Percentiles rank a stretch among this genome's conserved stretches.
Evolutionary conservation across 2,113 vertebrate species (phyloP).

Genomic region (Syngnathus typhle): DNA sequence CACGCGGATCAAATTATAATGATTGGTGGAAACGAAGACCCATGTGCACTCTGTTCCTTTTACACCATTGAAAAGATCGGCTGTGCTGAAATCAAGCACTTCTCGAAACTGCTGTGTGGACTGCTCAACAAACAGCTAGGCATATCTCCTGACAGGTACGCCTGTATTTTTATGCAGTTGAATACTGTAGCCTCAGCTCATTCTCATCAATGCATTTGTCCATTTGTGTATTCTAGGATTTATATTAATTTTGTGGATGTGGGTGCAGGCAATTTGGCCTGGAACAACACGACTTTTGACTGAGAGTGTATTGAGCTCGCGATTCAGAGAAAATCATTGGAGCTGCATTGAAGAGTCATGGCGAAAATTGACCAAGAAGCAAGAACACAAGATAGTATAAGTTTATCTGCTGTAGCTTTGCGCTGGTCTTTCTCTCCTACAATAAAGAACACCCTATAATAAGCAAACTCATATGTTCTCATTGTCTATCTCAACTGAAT

Average conservation of each 20-base stretch:
- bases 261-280: constrained; percentile 67
- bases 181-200: neutral
- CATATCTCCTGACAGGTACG: constrained; percentile 82
- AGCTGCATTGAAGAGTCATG: neutral
- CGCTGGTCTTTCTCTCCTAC: constrained; percentile 18
- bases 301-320: constrained; percentile 35
- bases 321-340: constrained; percentile 24
- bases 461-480: neutral
- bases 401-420: constrained; percentile 10
- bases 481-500: neutral
- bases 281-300: constrained; percentile 71
- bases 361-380: neutral
- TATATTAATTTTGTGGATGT: constrained; percentile 72
- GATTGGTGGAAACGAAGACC: constrained; percentile 87
- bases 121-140: constrained; percentile 83
- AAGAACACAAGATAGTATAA: neutral
- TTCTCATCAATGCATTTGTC: neutral
- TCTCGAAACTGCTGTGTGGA: constrained; percentile 84
- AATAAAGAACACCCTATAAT: constrained; percentile 45
- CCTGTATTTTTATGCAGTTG: neutral
- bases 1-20: constrained; percentile 88
- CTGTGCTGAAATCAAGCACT: constrained; percentile 78
- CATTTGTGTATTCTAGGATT: constrained; percentile 57
- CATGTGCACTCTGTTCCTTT: constrained; percentile 86
- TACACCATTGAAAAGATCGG: constrained; percentile 92